These are phyloP conservation scores for Lamellibrachia columna DNA, from an alignment of 2,888 invertebrate genomes.

Conservation along the genomic window DNA sequence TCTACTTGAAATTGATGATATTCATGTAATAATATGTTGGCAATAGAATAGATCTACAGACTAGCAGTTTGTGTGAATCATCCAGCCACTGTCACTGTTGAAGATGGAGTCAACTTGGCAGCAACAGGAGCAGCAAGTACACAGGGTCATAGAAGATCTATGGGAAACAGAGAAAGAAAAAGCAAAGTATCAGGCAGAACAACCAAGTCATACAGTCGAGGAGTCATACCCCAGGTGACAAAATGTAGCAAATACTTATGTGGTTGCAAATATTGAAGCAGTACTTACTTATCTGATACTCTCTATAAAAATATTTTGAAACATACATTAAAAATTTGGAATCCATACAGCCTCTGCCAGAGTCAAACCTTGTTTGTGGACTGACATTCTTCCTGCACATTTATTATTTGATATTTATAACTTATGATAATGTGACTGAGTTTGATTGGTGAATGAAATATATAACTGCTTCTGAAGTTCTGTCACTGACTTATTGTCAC, in stretches of 20 bases:
- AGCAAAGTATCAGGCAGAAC: neutral
- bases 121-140: slow-evolving; percentile 4
- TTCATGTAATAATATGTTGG: too few relatives aligned
- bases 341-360: too few relatives aligned
- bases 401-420: too few relatives aligned
- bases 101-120: neutral
- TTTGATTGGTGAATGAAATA: too few relatives aligned
- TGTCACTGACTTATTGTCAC: too few relatives aligned
- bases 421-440: too few relatives aligned
- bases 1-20: neutral
- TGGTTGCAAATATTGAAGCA: neutral
- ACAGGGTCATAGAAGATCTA: neutral
- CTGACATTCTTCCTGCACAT: too few relatives aligned
- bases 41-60: neutral
- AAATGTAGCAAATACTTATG: neutral
- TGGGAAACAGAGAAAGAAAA: neutral
- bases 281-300: neutral
- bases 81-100: neutral
- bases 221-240: neutral
- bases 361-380: too few relatives aligned
- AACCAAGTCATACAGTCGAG: neutral
- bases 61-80: neutral
- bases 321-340: too few relatives aligned
- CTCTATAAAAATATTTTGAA: neutral
- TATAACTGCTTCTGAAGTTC: too few relatives aligned